Conservation (phyloP, 2,797 vertebrate species). For the Atherinosoma microstoma region DNA sequence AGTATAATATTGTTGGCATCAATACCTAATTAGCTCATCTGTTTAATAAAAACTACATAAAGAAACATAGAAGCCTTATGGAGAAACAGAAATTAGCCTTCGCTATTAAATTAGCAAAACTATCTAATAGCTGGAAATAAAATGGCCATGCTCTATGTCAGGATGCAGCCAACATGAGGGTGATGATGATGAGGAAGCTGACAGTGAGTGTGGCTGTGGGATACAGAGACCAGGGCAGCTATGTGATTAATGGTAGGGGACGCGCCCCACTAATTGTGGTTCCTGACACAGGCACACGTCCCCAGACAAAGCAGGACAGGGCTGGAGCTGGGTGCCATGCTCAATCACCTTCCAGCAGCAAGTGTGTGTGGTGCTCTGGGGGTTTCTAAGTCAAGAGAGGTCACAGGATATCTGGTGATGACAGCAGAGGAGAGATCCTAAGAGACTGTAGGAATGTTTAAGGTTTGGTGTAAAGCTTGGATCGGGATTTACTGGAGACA, state of each 20-base stretch:
- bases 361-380: slow-evolving; percentile 49
- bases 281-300: slow-evolving; percentile 82
- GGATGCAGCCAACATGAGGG: slow-evolving; percentile 13
- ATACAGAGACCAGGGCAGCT: slow-evolving; percentile 58
- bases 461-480: slow-evolving; percentile 22
- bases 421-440: slow-evolving; percentile 63
- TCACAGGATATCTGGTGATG: slow-evolving; percentile 69
- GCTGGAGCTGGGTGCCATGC: slow-evolving; percentile 76
- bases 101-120: not conserved
- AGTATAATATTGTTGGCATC: not conserved
- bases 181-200: slow-evolving; percentile 57
- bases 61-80: not conserved
- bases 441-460: slow-evolving; percentile 29
- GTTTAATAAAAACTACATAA: not conserved
- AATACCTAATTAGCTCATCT: not conserved
- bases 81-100: not conserved
- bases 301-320: slow-evolving; percentile 80
- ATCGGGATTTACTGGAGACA: slow-evolving; percentile 52
- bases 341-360: slow-evolving; percentile 80
- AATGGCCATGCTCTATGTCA: not conserved
- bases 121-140: not conserved
- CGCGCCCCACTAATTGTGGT: slow-evolving; percentile 82
- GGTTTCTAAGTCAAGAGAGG: slow-evolving; percentile 57
- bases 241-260: slow-evolving; percentile 84
- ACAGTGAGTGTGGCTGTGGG: slow-evolving; percentile 56